Conservation (phyloP, 2,888 invertebrate genomes). For the Drosophila nr. perissopoda region DNA sequence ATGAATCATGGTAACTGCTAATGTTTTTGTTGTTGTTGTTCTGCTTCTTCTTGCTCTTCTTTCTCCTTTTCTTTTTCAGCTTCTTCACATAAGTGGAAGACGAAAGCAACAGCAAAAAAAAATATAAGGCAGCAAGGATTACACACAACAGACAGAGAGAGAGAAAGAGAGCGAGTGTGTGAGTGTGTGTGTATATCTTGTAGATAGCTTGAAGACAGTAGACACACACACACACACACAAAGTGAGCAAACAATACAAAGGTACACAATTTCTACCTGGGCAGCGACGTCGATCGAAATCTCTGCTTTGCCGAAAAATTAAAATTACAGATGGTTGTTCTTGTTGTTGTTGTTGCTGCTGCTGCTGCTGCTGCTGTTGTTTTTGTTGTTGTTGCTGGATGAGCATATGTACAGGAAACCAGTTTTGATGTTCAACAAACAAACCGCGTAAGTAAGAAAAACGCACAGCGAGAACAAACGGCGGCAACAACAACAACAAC, state of each 20-base stretch:
- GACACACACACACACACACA: constrained; percentile 35
- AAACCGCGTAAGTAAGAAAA: constrained; percentile 68
- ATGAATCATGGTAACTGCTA: constrained; percentile 70
- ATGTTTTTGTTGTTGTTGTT: constrained; percentile 29
- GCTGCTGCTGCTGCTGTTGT: constrained; percentile 32
- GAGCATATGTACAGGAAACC: constrained; percentile 81
- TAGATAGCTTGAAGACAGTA: constrained; percentile 16
- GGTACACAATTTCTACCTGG: constrained; percentile 79
- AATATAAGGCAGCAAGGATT: constrained; percentile 57
- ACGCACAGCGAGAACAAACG: constrained; percentile 67
- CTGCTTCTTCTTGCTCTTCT: neutral
- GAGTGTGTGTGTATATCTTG: constrained; percentile 37
- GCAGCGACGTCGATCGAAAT: constrained; percentile 69
- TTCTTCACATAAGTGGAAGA: constrained; percentile 18
- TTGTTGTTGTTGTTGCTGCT: constrained; percentile 36
- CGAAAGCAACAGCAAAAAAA: constrained; percentile 28
- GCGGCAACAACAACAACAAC: constrained; percentile 43
- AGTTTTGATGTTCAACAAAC: constrained; percentile 78
- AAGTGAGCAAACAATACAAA: constrained; percentile 58
- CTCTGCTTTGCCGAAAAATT: constrained; percentile 79
- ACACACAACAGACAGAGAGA: constrained; percentile 34
- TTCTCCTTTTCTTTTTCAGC: neutral
- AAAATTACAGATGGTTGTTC: constrained; percentile 76
- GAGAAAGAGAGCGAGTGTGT: constrained; percentile 6
- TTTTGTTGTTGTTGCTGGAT: constrained; percentile 63